Conservation (phyloP, 2,113 vertebrate species). For the Saguinus midas region DNA sequence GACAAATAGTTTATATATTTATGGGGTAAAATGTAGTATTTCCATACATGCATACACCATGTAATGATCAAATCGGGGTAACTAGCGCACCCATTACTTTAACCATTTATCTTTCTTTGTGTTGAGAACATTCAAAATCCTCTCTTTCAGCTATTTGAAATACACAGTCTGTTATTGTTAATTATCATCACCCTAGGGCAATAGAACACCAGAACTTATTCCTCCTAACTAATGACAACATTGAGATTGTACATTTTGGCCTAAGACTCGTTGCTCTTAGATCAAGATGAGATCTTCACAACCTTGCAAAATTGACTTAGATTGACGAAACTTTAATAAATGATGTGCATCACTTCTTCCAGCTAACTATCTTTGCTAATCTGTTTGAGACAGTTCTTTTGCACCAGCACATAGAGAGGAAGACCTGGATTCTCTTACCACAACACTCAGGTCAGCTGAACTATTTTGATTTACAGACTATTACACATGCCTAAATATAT, state of each 20-base stretch:
- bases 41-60: too few species aligned
- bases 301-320: background rate
- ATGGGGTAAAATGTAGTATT: too few species aligned
- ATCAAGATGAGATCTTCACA: constrained; percentile 27
- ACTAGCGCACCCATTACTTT: too few species aligned
- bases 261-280: background rate
- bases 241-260: background rate
- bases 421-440: constrained; percentile 45
- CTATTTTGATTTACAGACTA: constrained; percentile 71
- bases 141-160: too few species aligned
- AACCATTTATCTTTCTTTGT: too few species aligned
- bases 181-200: too few species aligned
- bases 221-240: too few species aligned
- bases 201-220: too few species aligned
- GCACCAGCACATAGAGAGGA: background rate
- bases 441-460: constrained; percentile 67
- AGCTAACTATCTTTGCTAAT: background rate
- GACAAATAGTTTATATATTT: too few species aligned
- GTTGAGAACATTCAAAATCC: too few species aligned
- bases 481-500: constrained; percentile 61
- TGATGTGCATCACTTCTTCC: background rate
- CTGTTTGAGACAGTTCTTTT: background rate
- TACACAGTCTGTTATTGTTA: too few species aligned
- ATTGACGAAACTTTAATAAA: constrained; percentile 30
- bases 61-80: too few species aligned